phyloP scores from a whole-genome alignment of 2,888 invertebrate species.

The Lordiphosa andalusiaca region DNA sequence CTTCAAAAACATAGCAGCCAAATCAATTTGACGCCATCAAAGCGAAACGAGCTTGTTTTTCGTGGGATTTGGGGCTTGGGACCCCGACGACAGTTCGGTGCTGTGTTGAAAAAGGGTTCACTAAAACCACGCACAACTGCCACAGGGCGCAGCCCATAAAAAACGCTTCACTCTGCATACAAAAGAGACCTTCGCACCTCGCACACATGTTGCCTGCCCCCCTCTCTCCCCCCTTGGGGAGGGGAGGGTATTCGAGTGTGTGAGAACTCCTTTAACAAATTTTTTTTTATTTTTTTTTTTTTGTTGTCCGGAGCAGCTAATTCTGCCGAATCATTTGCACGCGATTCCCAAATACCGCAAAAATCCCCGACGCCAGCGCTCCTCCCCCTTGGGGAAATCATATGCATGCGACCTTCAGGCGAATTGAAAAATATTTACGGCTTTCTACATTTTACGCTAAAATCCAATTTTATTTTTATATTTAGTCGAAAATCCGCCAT shows the following conservation, averaged over 20 bases:
- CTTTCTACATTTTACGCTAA: constrained; percentile 66
- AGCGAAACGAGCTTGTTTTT: constrained; percentile 50
- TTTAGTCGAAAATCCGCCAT: constrained; percentile 63
- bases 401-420: constrained; percentile 36
- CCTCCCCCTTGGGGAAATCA: constrained; percentile 61
- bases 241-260: constrained; percentile 1
- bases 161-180: constrained; percentile 35
- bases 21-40: constrained; percentile 67
- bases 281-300: constrained; percentile 15
- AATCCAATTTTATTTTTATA: constrained; percentile 75
- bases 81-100: neutral
- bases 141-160: constrained; percentile 13
- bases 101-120: constrained; percentile 46
- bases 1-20: constrained; percentile 39
- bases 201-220: constrained; percentile 51
- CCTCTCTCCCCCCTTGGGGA: neutral
- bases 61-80: constrained; percentile 35
- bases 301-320: constrained; percentile 47
- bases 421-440: constrained; percentile 75
- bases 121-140: constrained; percentile 5
- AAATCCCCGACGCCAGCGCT: constrained; percentile 26
- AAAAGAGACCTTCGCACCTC: constrained; percentile 39
- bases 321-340: constrained; percentile 69
- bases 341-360: constrained; percentile 60
- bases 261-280: constrained; percentile 11